Percentiles rank a stretch among this genome's conserved stretches.
These are phyloP conservation scores for Cataglyphis albicans DNA, from an alignment of 2,888 invertebrate species.

Conservation along the genomic window DNA sequence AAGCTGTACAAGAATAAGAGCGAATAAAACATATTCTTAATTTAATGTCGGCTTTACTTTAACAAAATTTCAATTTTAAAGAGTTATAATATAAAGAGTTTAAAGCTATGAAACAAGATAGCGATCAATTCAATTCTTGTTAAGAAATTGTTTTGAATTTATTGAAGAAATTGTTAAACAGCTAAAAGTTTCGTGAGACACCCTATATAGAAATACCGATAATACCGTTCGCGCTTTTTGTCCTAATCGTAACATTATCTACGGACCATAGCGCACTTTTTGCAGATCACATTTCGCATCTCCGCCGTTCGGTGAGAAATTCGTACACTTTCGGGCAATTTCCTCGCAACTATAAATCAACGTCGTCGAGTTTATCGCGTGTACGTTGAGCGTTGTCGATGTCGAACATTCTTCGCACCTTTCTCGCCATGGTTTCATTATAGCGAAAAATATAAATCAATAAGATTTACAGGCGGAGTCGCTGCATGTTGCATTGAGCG, in stretches of 20 bases:
- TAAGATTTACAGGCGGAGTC: constrained; percentile 50
- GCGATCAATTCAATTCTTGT: not conserved
- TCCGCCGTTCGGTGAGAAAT: constrained; percentile 70
- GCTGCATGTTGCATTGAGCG: constrained; percentile 51
- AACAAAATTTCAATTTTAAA: not conserved
- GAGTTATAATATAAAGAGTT: not conserved
- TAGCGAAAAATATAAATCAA: constrained; percentile 61
- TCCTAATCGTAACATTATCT: constrained; percentile 66
- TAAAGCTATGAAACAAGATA: not conserved
- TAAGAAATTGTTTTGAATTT: not conserved
- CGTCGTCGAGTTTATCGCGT: constrained; percentile 70
- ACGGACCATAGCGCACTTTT: constrained; percentile 64
- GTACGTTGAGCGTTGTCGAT: constrained; percentile 61
- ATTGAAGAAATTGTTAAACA: not conserved
- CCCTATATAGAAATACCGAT: constrained; percentile 26
- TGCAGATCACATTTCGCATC: constrained; percentile 72
- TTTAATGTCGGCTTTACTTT: not conserved
- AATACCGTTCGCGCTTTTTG: constrained; percentile 61
- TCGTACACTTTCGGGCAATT: constrained; percentile 75
- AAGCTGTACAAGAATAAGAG: not conserved
- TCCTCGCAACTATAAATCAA: constrained; percentile 76
- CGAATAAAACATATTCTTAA: not conserved
- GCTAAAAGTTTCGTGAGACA: constrained; percentile 12
- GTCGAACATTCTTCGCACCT: constrained; percentile 62
- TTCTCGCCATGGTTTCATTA: constrained; percentile 48